Percentiles rank a stretch among this genome's conserved stretches.
These are phyloP conservation scores for Centruroides sculpturatus DNA, from an alignment of 1,140 invertebrate species.

Conservation along the genomic window DNA sequence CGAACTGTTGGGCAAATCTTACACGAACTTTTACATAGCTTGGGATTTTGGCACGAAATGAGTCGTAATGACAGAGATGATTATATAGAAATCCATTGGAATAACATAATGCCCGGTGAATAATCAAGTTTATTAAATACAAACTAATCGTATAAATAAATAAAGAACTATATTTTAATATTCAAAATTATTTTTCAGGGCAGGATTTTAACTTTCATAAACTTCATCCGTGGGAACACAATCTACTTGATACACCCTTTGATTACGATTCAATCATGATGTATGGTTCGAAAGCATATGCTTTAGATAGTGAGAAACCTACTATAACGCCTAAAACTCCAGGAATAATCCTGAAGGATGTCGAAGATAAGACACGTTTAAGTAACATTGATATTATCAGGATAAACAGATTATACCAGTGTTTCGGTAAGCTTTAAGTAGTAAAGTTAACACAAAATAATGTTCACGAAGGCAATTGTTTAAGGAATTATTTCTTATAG, in stretches of 20 bases:
- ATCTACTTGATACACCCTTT: slow-evolving; percentile 8
- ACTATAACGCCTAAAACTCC: slow-evolving; percentile 11
- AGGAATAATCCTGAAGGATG: slow-evolving; percentile 9
- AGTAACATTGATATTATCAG: slow-evolving; percentile 14
- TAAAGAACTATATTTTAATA: too few species aligned
- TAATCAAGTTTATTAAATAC: too few species aligned
- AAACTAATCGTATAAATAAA: too few species aligned
- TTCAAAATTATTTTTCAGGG: neutral
- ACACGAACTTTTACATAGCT: slow-evolving; percentile 17
- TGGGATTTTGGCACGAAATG: slow-evolving; percentile 38
- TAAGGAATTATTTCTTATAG: too few species aligned
- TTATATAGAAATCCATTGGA: slow-evolving; percentile 40
- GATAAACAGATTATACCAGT: slow-evolving; percentile 15
- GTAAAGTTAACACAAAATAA: too few species aligned
- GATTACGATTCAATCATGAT: slow-evolving; percentile 19
- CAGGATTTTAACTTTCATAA: slow-evolving; percentile 10
- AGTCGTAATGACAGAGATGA: slow-evolving; percentile 35
- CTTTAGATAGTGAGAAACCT: slow-evolving; percentile 5
- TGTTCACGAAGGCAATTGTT: too few species aligned
- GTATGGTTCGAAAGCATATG: slow-evolving; percentile 17
- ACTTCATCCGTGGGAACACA: slow-evolving; percentile 10
- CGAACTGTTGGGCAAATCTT: slow-evolving; percentile 8
- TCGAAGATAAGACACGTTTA: slow-evolving; percentile 11
- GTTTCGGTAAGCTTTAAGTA: slow-evolving; percentile 8
- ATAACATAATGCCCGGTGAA: too few species aligned